Conservation (phyloP, 2,113 vertebrate genomes). For the Bos indicus region DNA sequence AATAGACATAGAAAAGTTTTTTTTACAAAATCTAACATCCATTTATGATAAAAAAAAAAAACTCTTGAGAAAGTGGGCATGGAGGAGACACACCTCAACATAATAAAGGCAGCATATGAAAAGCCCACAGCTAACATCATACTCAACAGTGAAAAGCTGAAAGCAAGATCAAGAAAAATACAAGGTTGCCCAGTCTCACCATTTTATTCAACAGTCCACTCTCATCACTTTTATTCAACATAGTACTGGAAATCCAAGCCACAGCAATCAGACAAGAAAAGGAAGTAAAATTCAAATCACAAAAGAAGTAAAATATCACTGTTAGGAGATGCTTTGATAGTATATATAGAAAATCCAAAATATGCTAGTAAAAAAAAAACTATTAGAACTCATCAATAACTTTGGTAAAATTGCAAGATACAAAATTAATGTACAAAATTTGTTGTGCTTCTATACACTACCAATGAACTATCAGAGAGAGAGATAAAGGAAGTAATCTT, state of each 20-base stretch:
- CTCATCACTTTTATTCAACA: neutral
- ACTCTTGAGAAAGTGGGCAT: neutral
- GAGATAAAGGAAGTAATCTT: neutral
- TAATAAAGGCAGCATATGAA: neutral
- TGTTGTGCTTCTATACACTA: neutral
- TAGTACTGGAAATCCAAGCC: neutral
- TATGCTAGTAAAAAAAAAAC: neutral
- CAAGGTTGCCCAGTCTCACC: neutral
- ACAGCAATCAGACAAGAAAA: neutral
- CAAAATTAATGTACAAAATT: neutral
- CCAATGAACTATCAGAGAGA: neutral
- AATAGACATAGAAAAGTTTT: neutral
- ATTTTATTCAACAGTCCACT: neutral
- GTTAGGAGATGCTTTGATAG: neutral
- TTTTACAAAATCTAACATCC: neutral
- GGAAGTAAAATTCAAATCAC: neutral
- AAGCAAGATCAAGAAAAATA: neutral
- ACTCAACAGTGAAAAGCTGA: neutral
- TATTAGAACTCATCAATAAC: neutral
- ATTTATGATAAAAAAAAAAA: neutral
- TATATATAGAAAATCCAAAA: neutral
- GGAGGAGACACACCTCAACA: neutral
- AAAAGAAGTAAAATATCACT: neutral
- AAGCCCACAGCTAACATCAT: neutral
- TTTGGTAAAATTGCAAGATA: neutral